These are phyloP conservation scores for Petrocephalus zakoni DNA, from an alignment of 2,113 vertebrate species.

Conservation along the genomic window DNA sequence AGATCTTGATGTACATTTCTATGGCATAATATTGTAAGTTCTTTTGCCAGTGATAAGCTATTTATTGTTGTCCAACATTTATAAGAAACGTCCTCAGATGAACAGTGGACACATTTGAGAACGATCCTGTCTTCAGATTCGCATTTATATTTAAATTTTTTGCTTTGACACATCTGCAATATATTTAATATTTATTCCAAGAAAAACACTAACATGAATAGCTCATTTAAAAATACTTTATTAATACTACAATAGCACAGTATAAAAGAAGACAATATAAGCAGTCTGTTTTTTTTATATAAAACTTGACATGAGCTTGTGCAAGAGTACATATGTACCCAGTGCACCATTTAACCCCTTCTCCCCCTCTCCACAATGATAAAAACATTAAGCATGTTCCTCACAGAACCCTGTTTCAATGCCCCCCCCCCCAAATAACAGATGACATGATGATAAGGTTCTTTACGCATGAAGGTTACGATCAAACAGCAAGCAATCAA, in stretches of 20 bases:
- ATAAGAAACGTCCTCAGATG: not conserved
- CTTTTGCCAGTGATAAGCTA: not conserved
- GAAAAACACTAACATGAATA: not conserved
- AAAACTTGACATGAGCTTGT: constrained; percentile 27
- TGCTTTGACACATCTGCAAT: not conserved
- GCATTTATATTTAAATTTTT: not conserved
- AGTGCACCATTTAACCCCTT: not conserved
- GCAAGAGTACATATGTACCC: constrained; percentile 31
- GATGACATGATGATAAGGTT: not conserved
- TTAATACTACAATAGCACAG: constrained; percentile 44
- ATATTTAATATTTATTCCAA: not conserved
- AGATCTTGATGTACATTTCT: not conserved
- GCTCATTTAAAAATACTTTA: constrained; percentile 49
- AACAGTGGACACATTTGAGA: not conserved
- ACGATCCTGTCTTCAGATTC: not conserved
- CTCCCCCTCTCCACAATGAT: not conserved
- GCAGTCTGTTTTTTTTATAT: constrained; percentile 4
- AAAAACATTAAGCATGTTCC: constrained; percentile 6
- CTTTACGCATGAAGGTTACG: not conserved
- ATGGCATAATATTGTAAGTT: not conserved
- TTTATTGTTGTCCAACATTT: not conserved
- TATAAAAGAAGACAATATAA: constrained; percentile 37
- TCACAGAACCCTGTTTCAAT: not conserved
- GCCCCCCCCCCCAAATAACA: not conserved
- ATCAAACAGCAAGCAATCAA: not conserved